Evolutionary conservation across 2,113 vertebrate species (phyloP).

Genomic region (Oostethus manadensis): DNA sequence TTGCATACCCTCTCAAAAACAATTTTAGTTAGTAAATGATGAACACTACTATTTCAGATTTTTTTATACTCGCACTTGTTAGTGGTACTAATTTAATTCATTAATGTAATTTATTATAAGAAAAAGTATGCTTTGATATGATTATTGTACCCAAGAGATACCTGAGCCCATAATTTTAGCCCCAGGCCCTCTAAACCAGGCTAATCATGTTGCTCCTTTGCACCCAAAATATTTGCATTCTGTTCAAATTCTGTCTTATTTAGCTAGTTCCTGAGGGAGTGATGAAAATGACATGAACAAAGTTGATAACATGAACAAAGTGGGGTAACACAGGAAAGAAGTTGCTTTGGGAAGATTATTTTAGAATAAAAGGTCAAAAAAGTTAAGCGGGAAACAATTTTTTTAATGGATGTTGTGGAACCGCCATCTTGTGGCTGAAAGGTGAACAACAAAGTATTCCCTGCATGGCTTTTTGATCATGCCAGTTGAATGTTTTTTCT

Average conservation of each 20-base stretch:
- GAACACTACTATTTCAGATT: no score
- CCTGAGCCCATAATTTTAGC: background rate
- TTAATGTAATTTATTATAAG: no score
- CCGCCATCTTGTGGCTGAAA: slow-evolving; percentile 52
- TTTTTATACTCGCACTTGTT: no score
- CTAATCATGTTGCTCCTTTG: background rate
- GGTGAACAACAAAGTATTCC: background rate
- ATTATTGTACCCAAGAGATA: background rate
- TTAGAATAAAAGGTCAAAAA: background rate
- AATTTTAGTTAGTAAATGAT: no score
- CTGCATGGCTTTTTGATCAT: background rate
- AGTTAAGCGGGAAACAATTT: background rate
- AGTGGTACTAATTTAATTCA: no score
- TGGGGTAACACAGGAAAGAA: background rate
- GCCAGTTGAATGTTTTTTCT: background rate
- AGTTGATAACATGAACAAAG: slow-evolving; percentile 1
- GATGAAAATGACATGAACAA: slow-evolving; percentile 17
- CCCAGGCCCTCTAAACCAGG: background rate
- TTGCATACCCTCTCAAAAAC: no score
- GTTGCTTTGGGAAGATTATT: background rate
- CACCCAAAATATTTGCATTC: background rate
- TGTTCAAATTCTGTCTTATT: background rate
- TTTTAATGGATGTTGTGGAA: slow-evolving; percentile 15
- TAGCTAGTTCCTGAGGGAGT: slow-evolving; percentile 8
- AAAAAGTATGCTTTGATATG: background rate